phyloP scores from a whole-genome alignment of 2,888 invertebrate species.

The Agelastica alni region DNA sequence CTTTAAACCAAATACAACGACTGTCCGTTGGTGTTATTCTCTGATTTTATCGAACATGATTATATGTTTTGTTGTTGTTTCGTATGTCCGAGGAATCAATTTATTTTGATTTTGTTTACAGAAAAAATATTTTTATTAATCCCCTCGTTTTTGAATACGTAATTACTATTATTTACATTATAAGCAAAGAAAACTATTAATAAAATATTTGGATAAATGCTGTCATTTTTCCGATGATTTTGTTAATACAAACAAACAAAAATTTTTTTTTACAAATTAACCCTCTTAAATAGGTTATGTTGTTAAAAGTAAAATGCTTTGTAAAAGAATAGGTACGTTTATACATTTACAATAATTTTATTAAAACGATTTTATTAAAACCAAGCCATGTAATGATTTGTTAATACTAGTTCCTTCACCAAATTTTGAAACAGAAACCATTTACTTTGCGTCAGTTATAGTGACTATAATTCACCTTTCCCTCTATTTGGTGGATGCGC shows the following conservation, averaged over 20 bases:
- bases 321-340: no score
- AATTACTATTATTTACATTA: no score
- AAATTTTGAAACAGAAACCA: background rate
- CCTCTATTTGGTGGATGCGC: background rate
- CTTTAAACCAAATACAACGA: constrained; percentile 15
- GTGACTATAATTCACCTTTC: background rate
- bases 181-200: no score
- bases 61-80: constrained; percentile 24
- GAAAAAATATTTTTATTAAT: constrained; percentile 8
- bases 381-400: no score
- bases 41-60: constrained; percentile 31
- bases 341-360: no score
- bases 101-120: constrained; percentile 20
- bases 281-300: no score
- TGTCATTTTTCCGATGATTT: no score
- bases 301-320: no score
- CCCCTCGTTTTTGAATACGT: background rate
- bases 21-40: constrained; percentile 16
- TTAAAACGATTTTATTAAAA: no score
- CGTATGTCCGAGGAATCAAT: constrained; percentile 12
- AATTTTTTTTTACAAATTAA: no score
- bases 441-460: background rate
- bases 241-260: no score
- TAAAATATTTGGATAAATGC: no score
- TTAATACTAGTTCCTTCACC: background rate